Evolutionary conservation across 2,113 vertebrate species (phyloP).

Genomic region (Silurus glanis): DNA sequence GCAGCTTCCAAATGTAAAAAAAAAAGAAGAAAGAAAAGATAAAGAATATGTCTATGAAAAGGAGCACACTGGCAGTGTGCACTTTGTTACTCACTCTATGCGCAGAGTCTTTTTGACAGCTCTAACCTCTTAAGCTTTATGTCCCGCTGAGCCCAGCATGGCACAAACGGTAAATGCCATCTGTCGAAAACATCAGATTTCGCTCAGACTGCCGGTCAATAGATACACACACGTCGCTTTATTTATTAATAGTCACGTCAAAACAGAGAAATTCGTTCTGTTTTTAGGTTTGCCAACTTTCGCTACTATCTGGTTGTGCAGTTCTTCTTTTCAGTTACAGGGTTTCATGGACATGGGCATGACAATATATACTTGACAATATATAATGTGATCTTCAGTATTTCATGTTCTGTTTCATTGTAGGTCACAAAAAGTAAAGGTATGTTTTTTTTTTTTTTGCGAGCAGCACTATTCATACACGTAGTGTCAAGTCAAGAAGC

Average conservation of each 20-base stretch:
- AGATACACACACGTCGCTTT: slow-evolving; percentile 19
- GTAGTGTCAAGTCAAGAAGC: no score
- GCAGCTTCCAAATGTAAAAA: background rate
- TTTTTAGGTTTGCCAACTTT: background rate
- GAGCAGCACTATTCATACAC: background rate
- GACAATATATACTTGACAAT: background rate
- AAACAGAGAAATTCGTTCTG: background rate
- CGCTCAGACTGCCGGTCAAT: slow-evolving; percentile 39
- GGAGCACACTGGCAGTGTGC: slow-evolving; percentile 84
- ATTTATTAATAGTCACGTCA: slow-evolving; percentile 1
- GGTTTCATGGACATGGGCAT: background rate
- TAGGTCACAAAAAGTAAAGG: background rate
- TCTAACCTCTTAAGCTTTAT: slow-evolving; percentile 94
- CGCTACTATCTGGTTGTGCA: background rate
- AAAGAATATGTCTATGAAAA: slow-evolving; percentile 84
- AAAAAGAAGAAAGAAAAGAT: background rate
- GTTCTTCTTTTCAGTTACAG: background rate
- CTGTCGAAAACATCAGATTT: slow-evolving; percentile 87
- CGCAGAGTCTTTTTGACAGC: slow-evolving; percentile 97
- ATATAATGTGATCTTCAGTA: background rate
- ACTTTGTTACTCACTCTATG: slow-evolving; percentile 94
- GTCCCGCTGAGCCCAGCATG: slow-evolving; percentile 95
- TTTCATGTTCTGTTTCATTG: background rate
- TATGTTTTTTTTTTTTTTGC: background rate
- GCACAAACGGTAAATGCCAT: slow-evolving; percentile 92